phyloP scores from a whole-genome alignment of 2,113 vertebrate species.

The Xerus inauris region DNA sequence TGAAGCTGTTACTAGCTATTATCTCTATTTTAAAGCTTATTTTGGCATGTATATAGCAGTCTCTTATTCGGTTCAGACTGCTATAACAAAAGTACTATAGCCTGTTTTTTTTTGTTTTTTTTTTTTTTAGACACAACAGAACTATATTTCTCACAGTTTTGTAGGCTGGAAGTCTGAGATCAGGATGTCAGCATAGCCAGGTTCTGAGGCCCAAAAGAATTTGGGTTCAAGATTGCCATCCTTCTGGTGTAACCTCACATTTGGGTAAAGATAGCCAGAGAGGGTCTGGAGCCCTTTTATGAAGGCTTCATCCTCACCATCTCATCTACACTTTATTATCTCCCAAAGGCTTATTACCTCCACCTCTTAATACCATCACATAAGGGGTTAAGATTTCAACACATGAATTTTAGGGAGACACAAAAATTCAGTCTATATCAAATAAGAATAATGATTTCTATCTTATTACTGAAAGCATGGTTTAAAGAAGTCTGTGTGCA shows the following conservation, averaged over 20 bases:
- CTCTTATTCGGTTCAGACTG: not conserved
- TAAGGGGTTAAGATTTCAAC: not conserved
- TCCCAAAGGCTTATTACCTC: not conserved
- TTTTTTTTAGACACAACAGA: not conserved
- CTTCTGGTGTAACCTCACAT: not conserved
- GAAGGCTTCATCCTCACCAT: not conserved
- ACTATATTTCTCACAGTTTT: not conserved
- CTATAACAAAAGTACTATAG: not conserved
- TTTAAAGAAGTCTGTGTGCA: not conserved
- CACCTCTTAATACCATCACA: not conserved
- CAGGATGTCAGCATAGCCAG: not conserved
- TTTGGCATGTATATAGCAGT: not conserved
- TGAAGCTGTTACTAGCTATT: not conserved
- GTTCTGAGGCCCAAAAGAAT: no score
- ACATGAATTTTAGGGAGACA: not conserved
- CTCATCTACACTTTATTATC: not conserved
- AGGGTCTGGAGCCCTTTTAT: not conserved
- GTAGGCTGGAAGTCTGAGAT: not conserved
- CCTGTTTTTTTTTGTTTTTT: not conserved
- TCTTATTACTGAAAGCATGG: not conserved
- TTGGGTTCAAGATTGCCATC: not conserved
- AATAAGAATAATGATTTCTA: not conserved
- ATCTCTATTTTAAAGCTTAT: not conserved
- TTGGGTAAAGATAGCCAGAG: not conserved
- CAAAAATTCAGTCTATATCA: not conserved